phyloP scores from a whole-genome alignment of 2,888 invertebrate genomes.

The Drosophila lutescens region DNA sequence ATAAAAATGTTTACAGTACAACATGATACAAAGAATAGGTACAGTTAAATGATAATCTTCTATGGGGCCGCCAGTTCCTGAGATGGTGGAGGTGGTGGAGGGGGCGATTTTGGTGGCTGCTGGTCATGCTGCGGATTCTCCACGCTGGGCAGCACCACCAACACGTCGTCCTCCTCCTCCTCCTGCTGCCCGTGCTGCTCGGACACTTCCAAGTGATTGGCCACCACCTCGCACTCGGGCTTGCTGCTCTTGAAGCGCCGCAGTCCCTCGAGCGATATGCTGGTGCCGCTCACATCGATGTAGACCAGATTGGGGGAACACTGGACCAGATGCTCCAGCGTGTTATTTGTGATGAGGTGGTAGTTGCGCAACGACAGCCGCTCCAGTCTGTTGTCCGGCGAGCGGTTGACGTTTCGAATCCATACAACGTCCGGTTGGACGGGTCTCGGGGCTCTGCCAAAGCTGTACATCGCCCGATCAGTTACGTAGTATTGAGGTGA shows the following conservation, averaged over 20 bases:
- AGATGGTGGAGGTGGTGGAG: constrained; percentile 16
- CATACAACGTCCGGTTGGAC: constrained; percentile 82
- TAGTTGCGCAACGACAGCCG: constrained; percentile 87
- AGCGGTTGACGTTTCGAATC: constrained; percentile 82
- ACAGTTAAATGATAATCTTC: neutral
- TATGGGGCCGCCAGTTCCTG: constrained; percentile 18
- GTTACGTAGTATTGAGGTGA: constrained; percentile 69
- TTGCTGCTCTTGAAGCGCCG: constrained; percentile 86
- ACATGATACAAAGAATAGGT: constrained; percentile 10
- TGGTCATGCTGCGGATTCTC: constrained; percentile 7
- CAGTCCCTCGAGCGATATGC: constrained; percentile 87
- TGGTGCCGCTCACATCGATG: constrained; percentile 89
- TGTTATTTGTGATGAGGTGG: constrained; percentile 87
- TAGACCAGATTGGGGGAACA: constrained; percentile 86
- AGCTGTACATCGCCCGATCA: constrained; percentile 83
- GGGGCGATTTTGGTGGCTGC: constrained; percentile 22
- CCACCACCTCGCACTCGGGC: constrained; percentile 86
- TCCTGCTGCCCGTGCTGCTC: constrained; percentile 1
- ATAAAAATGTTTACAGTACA: constrained; percentile 13
- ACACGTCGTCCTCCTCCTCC: constrained; percentile 9
- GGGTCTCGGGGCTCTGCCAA: constrained; percentile 81
- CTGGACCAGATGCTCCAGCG: constrained; percentile 86
- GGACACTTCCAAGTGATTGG: constrained; percentile 68
- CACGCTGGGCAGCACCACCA: constrained; percentile 1
- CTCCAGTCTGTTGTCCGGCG: constrained; percentile 85